Percentiles rank a stretch among this genome's conserved stretches.
Evolutionary conservation across 2,113 vertebrate species (phyloP).

Genomic region (Sinocyclocheilus maitianheensis): DNA sequence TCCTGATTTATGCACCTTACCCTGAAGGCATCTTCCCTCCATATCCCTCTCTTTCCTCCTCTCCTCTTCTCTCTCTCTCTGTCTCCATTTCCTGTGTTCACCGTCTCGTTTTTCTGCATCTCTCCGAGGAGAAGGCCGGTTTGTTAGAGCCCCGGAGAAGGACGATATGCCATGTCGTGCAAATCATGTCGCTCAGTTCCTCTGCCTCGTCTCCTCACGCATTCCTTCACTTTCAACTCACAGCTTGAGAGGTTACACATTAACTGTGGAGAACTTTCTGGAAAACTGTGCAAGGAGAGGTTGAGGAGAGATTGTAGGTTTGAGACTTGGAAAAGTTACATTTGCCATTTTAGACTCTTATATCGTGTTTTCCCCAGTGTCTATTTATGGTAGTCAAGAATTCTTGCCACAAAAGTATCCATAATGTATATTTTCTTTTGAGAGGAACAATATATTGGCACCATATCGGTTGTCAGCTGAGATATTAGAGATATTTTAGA

Average conservation of each 20-base stretch:
- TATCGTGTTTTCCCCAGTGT: not conserved
- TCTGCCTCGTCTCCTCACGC: not conserved
- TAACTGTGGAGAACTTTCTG: not conserved
- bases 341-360: not conserved
- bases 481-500: no score
- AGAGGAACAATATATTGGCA: no score
- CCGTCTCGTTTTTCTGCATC: not conserved
- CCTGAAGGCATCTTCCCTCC: slow-evolving; percentile 40
- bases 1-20: slow-evolving; percentile 53
- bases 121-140: slow-evolving; percentile 5
- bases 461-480: no score
- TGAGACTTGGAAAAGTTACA: not conserved
- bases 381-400: not conserved
- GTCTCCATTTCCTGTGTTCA: slow-evolving; percentile 39
- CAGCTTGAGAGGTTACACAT: not conserved
- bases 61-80: not conserved
- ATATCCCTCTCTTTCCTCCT: not conserved
- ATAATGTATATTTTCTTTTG: no score
- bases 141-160: slow-evolving; percentile 1
- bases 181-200: slow-evolving; percentile 5
- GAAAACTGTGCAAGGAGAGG: slow-evolving; percentile 21
- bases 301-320: not conserved
- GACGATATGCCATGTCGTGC: slow-evolving; percentile 28
- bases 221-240: slow-evolving; percentile 8
- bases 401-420: no score